Evolutionary conservation across 2,797 vertebrate species (phyloP).

Genomic region (Lacerta agilis): DNA sequence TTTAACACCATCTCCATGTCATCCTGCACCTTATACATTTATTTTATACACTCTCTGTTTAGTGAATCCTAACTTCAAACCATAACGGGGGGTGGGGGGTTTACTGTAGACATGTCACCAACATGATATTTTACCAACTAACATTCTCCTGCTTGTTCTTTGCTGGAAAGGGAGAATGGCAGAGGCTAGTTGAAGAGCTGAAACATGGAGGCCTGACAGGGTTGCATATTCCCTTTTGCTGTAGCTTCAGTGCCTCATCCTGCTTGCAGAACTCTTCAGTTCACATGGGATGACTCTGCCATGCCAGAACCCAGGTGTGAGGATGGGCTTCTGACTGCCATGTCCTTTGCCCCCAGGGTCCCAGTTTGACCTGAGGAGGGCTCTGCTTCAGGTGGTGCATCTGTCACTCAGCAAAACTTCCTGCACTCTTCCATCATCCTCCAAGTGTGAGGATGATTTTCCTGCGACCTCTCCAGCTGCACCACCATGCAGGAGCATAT

Average conservation of each 20-base stretch:
- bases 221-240: not conserved
- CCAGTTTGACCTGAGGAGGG: too few species aligned
- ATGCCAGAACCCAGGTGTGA: not conserved
- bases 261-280: not conserved
- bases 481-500: too few species aligned
- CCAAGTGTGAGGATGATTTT: too few species aligned
- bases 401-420: too few species aligned
- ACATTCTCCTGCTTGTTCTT: too few species aligned
- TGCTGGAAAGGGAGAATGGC: not conserved
- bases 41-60: not conserved
- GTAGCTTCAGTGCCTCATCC: not conserved
- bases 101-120: constrained; percentile 12
- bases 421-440: too few species aligned
- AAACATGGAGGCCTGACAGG: not conserved
- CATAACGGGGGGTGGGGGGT: constrained; percentile 6
- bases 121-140: not conserved
- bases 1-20: not conserved
- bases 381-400: too few species aligned
- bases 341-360: too few species aligned
- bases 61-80: not conserved
- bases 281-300: not conserved
- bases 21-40: not conserved
- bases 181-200: not conserved
- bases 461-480: too few species aligned
- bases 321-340: not conserved